Evolutionary conservation across 2,113 vertebrate species (phyloP).

Genomic region (Larimichthys crocea): DNA sequence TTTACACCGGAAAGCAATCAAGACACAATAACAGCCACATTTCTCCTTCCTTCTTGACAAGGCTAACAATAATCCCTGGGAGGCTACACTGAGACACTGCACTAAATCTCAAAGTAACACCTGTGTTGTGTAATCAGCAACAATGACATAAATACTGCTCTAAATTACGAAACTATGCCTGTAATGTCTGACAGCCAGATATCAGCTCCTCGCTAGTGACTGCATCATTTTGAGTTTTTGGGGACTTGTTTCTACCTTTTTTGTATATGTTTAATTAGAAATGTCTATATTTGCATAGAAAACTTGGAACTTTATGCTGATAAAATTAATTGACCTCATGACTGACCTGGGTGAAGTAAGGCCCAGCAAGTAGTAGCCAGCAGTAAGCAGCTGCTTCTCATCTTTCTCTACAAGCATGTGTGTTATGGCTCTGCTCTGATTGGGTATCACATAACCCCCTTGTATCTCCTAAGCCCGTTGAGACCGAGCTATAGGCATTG

Average conservation of each 20-base stretch:
- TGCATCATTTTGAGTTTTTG: neutral
- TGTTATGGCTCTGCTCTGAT: conserved; percentile 73
- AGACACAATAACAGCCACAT: neutral
- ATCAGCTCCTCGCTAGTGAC: neutral
- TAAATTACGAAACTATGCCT: neutral
- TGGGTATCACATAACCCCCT: conserved; percentile 65
- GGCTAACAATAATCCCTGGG: neutral
- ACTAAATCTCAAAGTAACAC: neutral
- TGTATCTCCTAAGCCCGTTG: conserved; percentile 61
- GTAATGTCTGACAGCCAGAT: neutral
- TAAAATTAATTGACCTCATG: conserved; percentile 19
- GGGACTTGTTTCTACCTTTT: neutral
- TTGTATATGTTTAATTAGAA: neutral
- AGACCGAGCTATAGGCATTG: conserved; percentile 35
- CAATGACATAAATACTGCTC: neutral
- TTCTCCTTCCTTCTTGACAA: neutral
- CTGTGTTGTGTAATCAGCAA: neutral
- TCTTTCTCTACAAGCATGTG: conserved; percentile 65
- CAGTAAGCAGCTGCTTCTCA: conserved; percentile 77
- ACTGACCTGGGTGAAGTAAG: conserved; percentile 25
- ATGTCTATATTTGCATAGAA: neutral
- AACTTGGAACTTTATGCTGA: neutral
- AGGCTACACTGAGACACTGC: neutral
- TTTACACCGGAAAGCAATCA: neutral
- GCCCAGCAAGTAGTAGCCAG: conserved; percentile 61